Base-by-base conservation (phyloP, 1,140 invertebrate genomes). In the Zelostemma sp. region DNA sequence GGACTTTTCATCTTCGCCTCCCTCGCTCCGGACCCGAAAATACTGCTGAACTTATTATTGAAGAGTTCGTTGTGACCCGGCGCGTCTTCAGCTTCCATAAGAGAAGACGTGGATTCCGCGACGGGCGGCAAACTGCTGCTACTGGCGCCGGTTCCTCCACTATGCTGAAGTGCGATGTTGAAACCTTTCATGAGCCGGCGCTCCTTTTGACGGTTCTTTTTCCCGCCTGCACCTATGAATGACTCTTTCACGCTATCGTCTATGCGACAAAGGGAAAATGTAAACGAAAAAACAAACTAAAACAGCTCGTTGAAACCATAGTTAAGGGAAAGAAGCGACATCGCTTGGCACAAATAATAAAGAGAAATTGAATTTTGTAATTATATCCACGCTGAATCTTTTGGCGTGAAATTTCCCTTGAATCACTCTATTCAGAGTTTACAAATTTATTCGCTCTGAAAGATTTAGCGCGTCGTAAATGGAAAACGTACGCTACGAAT, bases 141-240 rank as follows among this genome's bases (percentile, higher is more conserved):
- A 6, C 88, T 88, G 1, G 43, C 46, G 1, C 51, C 50, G 19
- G 50, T 41, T 15, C 40, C 28, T n/a, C 56, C 50, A 9, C 58
- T 45, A 1, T 92, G 91, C 31, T 89, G 87, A 0, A 90, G 89
- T 1, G 90, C 92, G 40, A 95, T 94, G 85, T 97, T 96, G 87
- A 97, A 97, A 1, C 95, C 95, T 81, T 97, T 97, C 94, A 97
- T 96, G 18, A 97, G 85, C 0, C 95, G 89, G 0, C 95, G 88
- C 78, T 97, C 95, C 85, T 96, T 95, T 82, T 96, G 94, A 0
- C 95, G 89, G 79, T 96, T 96, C 86, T 96, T 97, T 85, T 96
- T 96, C 25, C 95, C 95, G 63, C 95, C 94, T 69, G 93, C 91
- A 80, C 93, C 94, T 90, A 87, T 81, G 85, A 83, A 87, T 61